Evolutionary conservation across 2,888 invertebrate genomes (phyloP), one percentile per base, ranked within the genome.

Genomic region (Trypoxylon attenuatum): DNA sequence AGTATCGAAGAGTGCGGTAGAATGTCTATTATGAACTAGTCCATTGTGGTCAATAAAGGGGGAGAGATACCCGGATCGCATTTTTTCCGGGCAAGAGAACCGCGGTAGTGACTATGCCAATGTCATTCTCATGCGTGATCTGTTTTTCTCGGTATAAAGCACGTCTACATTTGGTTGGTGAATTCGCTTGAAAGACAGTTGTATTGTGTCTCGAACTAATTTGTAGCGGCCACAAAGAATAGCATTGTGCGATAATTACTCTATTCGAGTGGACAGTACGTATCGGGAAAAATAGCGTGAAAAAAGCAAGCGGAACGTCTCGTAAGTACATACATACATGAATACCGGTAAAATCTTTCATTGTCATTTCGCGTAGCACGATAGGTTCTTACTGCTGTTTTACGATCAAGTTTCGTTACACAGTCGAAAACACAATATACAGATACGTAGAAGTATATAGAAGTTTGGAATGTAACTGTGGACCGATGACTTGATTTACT

Each of bases 11-110:
- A 54, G 52, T 39, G 49, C 38, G 51, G 38, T 10, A 15, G 67
- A 65, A 52, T 49, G 57, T 47, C 52, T 67, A 64, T 69, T 69
- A 64, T 55, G 63, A 61, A 64, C 70, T 59, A 42, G 51, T 63
- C 52, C 67, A 62, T 69, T 65, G 57, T 60, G 60, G 39, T 57
- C 69, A 58, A 64, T 73, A 73, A 73, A 66, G 56, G 56, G 58
- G 47, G 39, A 38, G 45, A 33, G 13, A n/a, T n/a, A 52, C 41
- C 50, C 50, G 13, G 43, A 38, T 43, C 55, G 23, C 56, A 62
- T 62, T 62, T 62, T 49, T 59, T 43, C 39, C 27, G 54, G n/a
- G 18, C 19, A 13, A n/a, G 38, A 15, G 22, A 15, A 27, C 19
- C 22, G 27, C 21, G 22, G 49, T 39, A 46, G 43, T 42, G 19